Evolutionary conservation across 2,797 vertebrate species (phyloP), one percentile per base, ranked within the genome.

Genomic region (Gadopsis bispinosus): DNA sequence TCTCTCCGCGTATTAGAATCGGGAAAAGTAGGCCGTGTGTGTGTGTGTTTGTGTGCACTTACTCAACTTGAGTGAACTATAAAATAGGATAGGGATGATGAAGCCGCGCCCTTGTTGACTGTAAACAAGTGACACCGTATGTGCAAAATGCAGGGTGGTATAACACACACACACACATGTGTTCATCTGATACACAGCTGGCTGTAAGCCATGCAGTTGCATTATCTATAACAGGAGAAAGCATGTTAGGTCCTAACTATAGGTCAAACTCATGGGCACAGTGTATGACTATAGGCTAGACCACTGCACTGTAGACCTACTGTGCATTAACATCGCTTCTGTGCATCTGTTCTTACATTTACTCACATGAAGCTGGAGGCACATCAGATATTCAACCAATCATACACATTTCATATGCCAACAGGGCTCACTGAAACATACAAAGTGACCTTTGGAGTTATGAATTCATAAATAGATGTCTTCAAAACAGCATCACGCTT

Each of bases 41-140:
- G 76, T 56, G 73, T 67, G 62, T 78, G 68, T 6, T 67, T 26
- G 26, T 26, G 26, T 26, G 26, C 26, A 77, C 79, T 84, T 77
- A 33, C 75, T 92, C 79, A 85, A 91, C 83, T 89, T 82, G 67
- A 60, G 59, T 88, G 80, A 91, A 88, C 83, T 83, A 68, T 80
- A 73, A 83, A 89, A 72, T 58, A 60, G 73, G 45, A 26, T 26
- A 26, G 26, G 26, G 26, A 26, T 26, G 26, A 78, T 71, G 64
- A 77, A 82, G 70, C 76, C 80, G 77, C 82, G 45, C 75, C 83
- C 76, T 69, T 64, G 75, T 33, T 68, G 71, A 35, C 31, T 75
- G 80, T 80, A 83, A 89, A 84, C 59, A 83, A 67, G 41, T n/a
- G 8, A 62, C 43, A 45, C 50, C 10, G 54, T 65, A 35, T 55